Evolutionary conservation across 2,797 vertebrate genomes (phyloP).

Genomic region (Micropoecilia bifurca): DNA sequence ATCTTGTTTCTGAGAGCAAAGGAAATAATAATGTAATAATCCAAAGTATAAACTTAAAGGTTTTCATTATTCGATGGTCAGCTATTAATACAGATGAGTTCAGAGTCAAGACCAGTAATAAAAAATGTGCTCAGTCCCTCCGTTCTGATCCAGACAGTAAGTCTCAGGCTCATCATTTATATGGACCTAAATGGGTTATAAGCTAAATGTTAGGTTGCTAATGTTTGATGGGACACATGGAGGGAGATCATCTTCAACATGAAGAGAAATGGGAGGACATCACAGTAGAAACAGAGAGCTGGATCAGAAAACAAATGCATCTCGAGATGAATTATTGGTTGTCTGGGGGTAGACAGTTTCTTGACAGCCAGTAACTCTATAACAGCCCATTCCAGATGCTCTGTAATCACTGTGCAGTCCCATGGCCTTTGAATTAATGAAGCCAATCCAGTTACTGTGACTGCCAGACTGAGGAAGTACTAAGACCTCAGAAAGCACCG

Average conservation of each 20-base stretch:
- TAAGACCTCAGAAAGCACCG: background rate
- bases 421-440: slow-evolving; percentile 15
- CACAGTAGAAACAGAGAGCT: background rate
- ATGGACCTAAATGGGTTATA: background rate
- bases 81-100: background rate
- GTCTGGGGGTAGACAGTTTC: background rate
- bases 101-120: background rate
- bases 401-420: slow-evolving; percentile 15
- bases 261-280: background rate
- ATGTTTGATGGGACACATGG: background rate
- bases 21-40: background rate
- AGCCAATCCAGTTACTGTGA: slow-evolving; percentile 20
- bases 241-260: background rate
- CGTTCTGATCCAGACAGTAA: background rate
- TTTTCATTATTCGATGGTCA: background rate
- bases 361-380: slow-evolving; percentile 4
- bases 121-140: background rate
- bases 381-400: slow-evolving; percentile 25
- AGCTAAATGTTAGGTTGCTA: background rate
- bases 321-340: background rate
- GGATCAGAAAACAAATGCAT: background rate
- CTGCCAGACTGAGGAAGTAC: slow-evolving; percentile 8
- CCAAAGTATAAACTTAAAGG: background rate
- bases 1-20: background rate
- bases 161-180: background rate